Evolutionary conservation across 1,140 invertebrate genomes (phyloP).

Genomic region (Oryzaephilus surinamensis): DNA sequence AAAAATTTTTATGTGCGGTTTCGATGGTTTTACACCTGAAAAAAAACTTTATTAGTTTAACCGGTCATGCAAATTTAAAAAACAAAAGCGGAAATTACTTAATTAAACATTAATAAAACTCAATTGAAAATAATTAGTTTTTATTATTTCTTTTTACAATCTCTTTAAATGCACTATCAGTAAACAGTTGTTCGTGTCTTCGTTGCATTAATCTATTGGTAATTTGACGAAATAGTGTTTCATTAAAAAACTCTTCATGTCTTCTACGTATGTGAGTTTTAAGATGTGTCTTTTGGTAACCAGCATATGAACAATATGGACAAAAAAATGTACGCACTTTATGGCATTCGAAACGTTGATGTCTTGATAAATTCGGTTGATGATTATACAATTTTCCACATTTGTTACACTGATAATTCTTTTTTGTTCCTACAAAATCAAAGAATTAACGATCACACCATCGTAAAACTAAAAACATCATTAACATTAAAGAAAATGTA

Average conservation of each 20-base stretch:
- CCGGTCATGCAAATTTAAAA: too few relatives aligned
- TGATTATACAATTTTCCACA: slow-evolving; percentile 47
- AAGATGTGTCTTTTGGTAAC: slow-evolving; percentile 18
- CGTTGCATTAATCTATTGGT: too few relatives aligned
- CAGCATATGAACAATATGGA: slow-evolving; percentile 16
- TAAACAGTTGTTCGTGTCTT: too few relatives aligned
- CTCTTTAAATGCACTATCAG: too few relatives aligned
- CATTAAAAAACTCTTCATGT: too few relatives aligned
- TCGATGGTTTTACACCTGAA: too few relatives aligned
- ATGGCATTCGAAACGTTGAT: slow-evolving; percentile 52
- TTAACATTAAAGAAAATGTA: not conserved
- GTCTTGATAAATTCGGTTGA: slow-evolving; percentile 42
- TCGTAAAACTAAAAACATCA: slow-evolving; percentile 1
- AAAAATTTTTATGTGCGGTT: slow-evolving; percentile 19
- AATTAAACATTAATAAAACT: too few relatives aligned
- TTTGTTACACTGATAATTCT: slow-evolving; percentile 4
- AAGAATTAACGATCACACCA: not conserved
- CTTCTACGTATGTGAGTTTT: slow-evolving; percentile 11
- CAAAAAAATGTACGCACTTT: slow-evolving; percentile 30
- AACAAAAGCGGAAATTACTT: too few relatives aligned
- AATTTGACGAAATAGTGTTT: too few relatives aligned
- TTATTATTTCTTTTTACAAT: too few relatives aligned
- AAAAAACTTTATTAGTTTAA: too few relatives aligned
- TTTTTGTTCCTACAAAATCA: not conserved
- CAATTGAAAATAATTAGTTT: too few relatives aligned